Evolutionary conservation across 2,797 vertebrate genomes (phyloP), one percentile per base, ranked within the genome.

Genomic region (Lerista edwardsae): DNA sequence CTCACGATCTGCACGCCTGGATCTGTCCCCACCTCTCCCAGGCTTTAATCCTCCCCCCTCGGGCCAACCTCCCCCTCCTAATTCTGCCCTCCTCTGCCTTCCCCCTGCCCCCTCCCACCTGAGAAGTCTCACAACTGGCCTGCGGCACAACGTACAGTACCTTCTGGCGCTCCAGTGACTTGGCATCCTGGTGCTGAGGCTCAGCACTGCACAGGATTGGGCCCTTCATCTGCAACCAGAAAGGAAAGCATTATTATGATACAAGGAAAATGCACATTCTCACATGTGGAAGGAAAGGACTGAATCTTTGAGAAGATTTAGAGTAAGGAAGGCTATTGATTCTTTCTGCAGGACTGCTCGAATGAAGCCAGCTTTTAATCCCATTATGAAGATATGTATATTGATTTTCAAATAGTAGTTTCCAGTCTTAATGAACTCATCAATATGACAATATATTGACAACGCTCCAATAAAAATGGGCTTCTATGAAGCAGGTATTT

Each of bases 401-500:
- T 87, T 91, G 92, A 80, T 86, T 91, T 93, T 88, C 91, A 91
- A 91, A 91, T 72, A 88, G 84, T 85, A 78, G 84, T 83, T 93
- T 93, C 73, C 67, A 88, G 51, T 85, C 84, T 57, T 94, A 94
- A 94, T 90, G 91, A 92, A 92, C 83, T 84, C 84, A 90, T 93
- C 91, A 88, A 87, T 93, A 91, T 75, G 77, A 84, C 80, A 90
- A 87, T 88, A 82, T 83, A 91, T 91, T 89, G 92, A 91, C 86
- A 15, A 2, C 2, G 1, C 83, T 85, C 86, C 84, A 90, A 91
- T 87, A 84, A 82, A 86, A 82, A 77, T 39, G 59, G 88, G 88
- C 31, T 87, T 95, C 94, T 94, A 95, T 94, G 93, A 94, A 93
- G 80, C 68, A 90, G 85, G 34, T 17, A 90, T 90, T 91, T 89